Evolutionary conservation across 2,797 vertebrate genomes (phyloP).

Genomic region (Peromyscus aztecus): DNA sequence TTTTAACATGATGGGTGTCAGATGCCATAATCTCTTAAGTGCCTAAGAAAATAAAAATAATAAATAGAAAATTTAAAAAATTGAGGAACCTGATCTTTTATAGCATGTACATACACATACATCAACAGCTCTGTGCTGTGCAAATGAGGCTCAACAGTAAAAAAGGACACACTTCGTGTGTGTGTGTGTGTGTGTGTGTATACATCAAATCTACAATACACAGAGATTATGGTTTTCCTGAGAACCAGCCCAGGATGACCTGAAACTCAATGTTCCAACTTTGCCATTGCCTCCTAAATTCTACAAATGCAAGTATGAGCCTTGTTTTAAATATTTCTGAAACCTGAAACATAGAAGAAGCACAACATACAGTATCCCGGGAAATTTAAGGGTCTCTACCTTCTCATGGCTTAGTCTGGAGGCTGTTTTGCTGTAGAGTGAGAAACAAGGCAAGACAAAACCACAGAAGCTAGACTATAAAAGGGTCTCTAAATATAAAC

Average conservation of each 20-base stretch:
- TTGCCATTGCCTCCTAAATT: neutral
- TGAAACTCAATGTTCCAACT: neutral
- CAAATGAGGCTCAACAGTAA: constrained; percentile 18
- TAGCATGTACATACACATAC: constrained; percentile 48
- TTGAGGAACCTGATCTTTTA: constrained; percentile 7
- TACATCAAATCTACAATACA: neutral
- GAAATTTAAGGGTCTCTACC: constrained; percentile 3
- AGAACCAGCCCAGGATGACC: neutral
- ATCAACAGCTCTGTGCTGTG: neutral
- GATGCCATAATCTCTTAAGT: constrained; percentile 92
- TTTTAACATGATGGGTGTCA: constrained; percentile 91
- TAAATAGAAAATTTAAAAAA: constrained; percentile 24
- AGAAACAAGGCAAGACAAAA: constrained; percentile 12
- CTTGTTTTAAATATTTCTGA: constrained; percentile 40
- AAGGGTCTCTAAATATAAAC: neutral
- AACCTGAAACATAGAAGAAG: constrained; percentile 40
- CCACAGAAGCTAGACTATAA: constrained; percentile 4
- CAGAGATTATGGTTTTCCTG: neutral
- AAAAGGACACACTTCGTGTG: neutral
- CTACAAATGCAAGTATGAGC: neutral
- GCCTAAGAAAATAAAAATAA: constrained; percentile 83
- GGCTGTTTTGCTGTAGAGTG: neutral
- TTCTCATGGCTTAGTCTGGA: constrained; percentile 44
- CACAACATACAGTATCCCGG: constrained; percentile 2
- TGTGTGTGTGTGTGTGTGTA: neutral